Base-by-base conservation (phyloP, 2,113 vertebrate genomes). In the Serilophus lunatus region DNA sequence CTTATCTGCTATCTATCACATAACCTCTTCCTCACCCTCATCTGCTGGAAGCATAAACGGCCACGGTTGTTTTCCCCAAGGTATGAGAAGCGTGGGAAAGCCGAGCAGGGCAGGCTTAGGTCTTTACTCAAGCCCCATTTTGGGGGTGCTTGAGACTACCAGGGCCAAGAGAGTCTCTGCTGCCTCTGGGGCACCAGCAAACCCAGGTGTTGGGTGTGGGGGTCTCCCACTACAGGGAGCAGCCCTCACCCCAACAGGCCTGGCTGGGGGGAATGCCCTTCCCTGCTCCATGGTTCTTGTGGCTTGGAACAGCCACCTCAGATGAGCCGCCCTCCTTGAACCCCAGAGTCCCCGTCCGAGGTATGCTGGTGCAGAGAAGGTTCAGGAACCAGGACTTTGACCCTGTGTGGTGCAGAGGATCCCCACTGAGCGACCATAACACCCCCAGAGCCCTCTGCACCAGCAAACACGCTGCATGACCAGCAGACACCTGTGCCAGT, bases 31-130 rank as follows among this genome's bases (percentile, higher is more conserved):
- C 86, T 96, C 91, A 82, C 91, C 91, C 85, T 79, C 88, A 82
- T 22, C 92, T 92, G 93, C 81, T 96, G 88, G 92, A 91, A 87
- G 68, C 68, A 89, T 5, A 47, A 93, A 72, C 3, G 11, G 88
- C 90, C 0, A 0, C 1, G 38, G 23, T 51, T 90, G 86, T 86
- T 87, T 82, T 83, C 95, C 90, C 90, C 63, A 63, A 57, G 68
- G 65, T 84, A 45, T 2, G 25, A 72, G 83, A 59, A 94, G 84
- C 53, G 85, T 96, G 97, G 92, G 97, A 97, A 97, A 97, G 88
- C 82, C 3, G 9, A 68, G 74, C 51, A 82, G 71, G 38, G 68
- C 68, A 77, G 85, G 90, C 82, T 92, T 80, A 17, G 47, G 57
- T 70, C 86, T 69, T 66, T 24, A 61, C 79, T 88, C 22, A 3